phyloP scores from a whole-genome alignment of 2,113 vertebrate species.

The Taxidea taxus region DNA sequence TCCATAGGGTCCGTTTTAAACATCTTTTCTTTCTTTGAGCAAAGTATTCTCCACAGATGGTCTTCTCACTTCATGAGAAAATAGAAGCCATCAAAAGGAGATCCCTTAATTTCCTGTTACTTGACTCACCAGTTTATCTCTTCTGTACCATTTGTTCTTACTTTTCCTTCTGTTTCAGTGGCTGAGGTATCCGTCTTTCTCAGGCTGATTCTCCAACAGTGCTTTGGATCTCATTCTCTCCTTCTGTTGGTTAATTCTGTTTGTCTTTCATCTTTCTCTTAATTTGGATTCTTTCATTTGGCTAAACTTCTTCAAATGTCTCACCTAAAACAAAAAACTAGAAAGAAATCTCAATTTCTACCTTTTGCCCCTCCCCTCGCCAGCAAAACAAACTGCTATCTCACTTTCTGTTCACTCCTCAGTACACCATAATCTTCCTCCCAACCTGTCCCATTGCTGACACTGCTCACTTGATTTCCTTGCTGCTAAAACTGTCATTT shows the following conservation, averaged over 20 bases:
- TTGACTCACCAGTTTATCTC: not conserved
- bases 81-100: conserved; percentile 15
- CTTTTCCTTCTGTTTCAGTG: conserved; percentile 34
- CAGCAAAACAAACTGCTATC: not conserved
- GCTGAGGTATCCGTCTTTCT: not conserved
- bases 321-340: not conserved
- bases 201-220: not conserved
- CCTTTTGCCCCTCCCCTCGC: not conserved
- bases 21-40: not conserved
- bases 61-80: conserved; percentile 2
- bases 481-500: not conserved
- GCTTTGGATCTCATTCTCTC: not conserved
- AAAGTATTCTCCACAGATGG: not conserved
- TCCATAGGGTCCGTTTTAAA: not conserved
- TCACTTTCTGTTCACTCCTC: not conserved
- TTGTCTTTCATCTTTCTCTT: conserved; percentile 11
- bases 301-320: not conserved
- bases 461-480: not conserved
- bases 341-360: not conserved
- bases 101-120: conserved; percentile 3
- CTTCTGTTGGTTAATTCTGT: not conserved
- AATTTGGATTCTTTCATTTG: conserved; percentile 23
- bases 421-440: not conserved
- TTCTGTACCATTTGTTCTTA: not conserved
- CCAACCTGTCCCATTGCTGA: not conserved